Evolutionary conservation across 2,797 vertebrate species (phyloP).

Genomic region (Microcaecilia unicolor): DNA sequence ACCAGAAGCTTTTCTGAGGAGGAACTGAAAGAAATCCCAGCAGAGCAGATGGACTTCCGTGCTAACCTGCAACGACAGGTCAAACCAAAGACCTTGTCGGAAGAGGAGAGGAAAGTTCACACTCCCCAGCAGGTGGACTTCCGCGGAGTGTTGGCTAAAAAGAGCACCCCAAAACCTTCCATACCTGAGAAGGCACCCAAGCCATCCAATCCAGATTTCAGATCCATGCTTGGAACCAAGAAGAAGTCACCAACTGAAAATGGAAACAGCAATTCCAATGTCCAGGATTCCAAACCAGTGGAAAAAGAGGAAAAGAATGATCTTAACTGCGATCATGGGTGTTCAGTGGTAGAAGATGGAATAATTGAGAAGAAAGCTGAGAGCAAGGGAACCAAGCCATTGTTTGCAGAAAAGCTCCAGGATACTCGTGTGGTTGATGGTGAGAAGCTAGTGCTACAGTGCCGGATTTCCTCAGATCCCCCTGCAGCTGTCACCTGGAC

Average conservation of each 20-base stretch:
- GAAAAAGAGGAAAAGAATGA: constrained; percentile 43
- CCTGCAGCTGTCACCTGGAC: constrained; percentile 72
- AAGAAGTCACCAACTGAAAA: constrained; percentile 62
- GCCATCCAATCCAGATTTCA: constrained; percentile 65
- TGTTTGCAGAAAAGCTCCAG: constrained; percentile 69
- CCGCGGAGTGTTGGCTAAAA: constrained; percentile 78
- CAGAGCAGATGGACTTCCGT: constrained; percentile 90
- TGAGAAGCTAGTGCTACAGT: constrained; percentile 75
- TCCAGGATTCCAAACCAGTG: constrained; percentile 33
- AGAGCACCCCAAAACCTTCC: constrained; percentile 61
- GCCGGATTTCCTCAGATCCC: constrained; percentile 60
- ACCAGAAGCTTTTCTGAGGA: constrained; percentile 68
- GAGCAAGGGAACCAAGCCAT: constrained; percentile 44
- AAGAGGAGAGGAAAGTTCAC: constrained; percentile 76
- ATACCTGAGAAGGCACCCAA: constrained; percentile 55
- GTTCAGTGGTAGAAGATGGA: constrained; percentile 52
- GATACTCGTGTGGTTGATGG: constrained; percentile 73
- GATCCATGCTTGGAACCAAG: constrained; percentile 67
- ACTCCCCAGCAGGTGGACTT: constrained; percentile 86
- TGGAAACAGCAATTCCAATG: constrained; percentile 29
- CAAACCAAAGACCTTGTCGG: constrained; percentile 74
- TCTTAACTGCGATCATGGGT: constrained; percentile 47
- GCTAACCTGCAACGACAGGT: constrained; percentile 81
- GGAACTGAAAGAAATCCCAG: constrained; percentile 67
- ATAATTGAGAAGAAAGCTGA: constrained; percentile 49